phyloP scores from a whole-genome alignment of 2,113 vertebrate genomes.

The Lophotis ruficrista region DNA sequence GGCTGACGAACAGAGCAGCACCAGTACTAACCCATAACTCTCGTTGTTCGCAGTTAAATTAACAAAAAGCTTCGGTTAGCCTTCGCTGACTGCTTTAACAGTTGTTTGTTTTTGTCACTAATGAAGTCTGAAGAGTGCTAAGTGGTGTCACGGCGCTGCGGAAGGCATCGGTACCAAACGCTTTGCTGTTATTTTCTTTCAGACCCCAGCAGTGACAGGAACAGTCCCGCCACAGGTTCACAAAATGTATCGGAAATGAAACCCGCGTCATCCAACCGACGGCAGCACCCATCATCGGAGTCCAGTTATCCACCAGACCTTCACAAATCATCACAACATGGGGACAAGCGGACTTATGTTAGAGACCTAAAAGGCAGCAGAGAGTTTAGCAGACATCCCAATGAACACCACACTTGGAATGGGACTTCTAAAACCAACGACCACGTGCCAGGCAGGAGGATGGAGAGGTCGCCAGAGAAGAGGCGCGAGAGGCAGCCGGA shows the following conservation, averaged over 20 bases:
- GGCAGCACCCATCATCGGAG: slow-evolving; percentile 85
- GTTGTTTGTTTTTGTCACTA: slow-evolving; percentile 78
- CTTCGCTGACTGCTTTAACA: slow-evolving; percentile 73
- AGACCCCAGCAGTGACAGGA: slow-evolving; percentile 89
- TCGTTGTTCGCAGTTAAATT: slow-evolving; percentile 58
- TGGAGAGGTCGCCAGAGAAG: slow-evolving; percentile 82
- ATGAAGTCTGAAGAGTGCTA: slow-evolving; percentile 68
- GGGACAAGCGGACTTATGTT: slow-evolving; percentile 83
- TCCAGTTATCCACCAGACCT: slow-evolving; percentile 88
- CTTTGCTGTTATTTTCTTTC: slow-evolving; percentile 82
- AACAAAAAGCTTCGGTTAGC: slow-evolving; percentile 70
- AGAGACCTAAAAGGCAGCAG: slow-evolving; percentile 77
- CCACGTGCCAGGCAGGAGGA: slow-evolving; percentile 79
- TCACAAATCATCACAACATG: slow-evolving; percentile 89
- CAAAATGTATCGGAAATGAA: slow-evolving; percentile 97
- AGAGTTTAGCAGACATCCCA: slow-evolving; percentile 84
- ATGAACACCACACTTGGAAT: slow-evolving; percentile 87
- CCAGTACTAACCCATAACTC: slow-evolving; percentile 62
- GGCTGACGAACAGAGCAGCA: slow-evolving; percentile 30
- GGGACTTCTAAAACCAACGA: slow-evolving; percentile 85
- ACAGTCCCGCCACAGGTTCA: slow-evolving; percentile 86
- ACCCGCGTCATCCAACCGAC: slow-evolving; percentile 74
- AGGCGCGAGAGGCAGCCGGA: slow-evolving; percentile 78
- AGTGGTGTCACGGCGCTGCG: slow-evolving; percentile 24
- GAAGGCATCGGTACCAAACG: slow-evolving; percentile 65